phyloP scores from a whole-genome alignment of 2,113 vertebrate species.

The Halcyon senegalensis region DNA sequence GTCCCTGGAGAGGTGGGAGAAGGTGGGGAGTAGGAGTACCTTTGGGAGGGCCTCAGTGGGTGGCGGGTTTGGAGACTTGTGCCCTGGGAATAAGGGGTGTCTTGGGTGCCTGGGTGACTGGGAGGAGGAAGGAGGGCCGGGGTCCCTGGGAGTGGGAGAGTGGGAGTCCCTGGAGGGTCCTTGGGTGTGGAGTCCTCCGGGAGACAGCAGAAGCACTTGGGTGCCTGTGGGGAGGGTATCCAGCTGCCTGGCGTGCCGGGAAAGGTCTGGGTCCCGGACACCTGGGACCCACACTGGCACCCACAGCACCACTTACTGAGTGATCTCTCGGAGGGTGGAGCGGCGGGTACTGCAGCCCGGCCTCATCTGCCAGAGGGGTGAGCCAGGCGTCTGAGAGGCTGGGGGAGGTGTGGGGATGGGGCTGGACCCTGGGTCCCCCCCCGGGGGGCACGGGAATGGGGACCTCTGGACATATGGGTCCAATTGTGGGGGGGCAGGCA shows the following conservation, averaged over 20 bases:
- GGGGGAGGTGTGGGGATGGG: neutral
- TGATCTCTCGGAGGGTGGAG: neutral
- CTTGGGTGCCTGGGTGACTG: no score
- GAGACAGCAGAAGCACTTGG: neutral
- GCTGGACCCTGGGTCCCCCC: neutral
- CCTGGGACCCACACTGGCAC: neutral
- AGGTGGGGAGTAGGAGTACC: neutral
- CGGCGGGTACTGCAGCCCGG: neutral
- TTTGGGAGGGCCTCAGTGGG: neutral
- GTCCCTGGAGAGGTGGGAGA: neutral
- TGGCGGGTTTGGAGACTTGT: neutral
- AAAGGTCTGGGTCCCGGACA: neutral
- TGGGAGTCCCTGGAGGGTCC: neutral
- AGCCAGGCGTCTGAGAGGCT: neutral
- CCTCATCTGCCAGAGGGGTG: neutral
- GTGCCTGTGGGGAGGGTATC: neutral
- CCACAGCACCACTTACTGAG: neutral
- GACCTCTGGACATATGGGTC: neutral
- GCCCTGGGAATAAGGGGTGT: neutral
- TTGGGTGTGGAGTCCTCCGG: neutral
- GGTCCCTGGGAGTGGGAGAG: neutral
- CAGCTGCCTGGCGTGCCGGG: neutral
- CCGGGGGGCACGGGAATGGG: no score
- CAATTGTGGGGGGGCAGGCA: neutral
- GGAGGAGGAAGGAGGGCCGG: neutral